Percentiles rank a stretch among this genome's conserved stretches.
Evolutionary conservation across 2,797 vertebrate genomes (phyloP).

Genomic region (Huso huso): DNA sequence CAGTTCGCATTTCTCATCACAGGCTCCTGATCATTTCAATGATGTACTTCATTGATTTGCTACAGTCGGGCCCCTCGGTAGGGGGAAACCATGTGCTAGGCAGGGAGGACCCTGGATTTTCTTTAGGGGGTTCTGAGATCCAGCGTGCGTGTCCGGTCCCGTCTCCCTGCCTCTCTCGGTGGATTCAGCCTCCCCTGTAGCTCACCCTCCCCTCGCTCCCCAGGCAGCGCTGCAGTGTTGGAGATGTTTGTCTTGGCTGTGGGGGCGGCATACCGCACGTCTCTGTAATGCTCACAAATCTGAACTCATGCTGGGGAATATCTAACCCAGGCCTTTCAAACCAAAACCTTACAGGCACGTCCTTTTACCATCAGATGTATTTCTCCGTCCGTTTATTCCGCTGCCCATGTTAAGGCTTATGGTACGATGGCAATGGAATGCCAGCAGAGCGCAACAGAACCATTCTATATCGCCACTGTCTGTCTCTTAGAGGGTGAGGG

Average conservation of each 20-base stretch:
- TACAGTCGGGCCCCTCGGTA: neutral
- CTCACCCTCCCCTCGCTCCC: conserved; percentile 7
- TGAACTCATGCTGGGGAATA: conserved; percentile 60
- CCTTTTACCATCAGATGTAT: conserved; percentile 42
- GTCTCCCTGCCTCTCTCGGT: neutral
- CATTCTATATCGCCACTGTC: too few relatives aligned
- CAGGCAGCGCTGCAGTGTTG: conserved; percentile 40
- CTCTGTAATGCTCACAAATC: conserved; percentile 66
- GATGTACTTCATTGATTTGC: neutral
- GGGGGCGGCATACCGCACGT: conserved; percentile 63
- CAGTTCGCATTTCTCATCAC: too few relatives aligned
- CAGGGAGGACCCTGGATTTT: conserved; percentile 20
- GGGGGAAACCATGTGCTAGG: conserved; percentile 9
- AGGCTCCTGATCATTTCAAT: too few relatives aligned
- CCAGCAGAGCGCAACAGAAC: too few relatives aligned
- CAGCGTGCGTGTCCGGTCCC: neutral
- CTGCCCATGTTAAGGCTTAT: too few relatives aligned
- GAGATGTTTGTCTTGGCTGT: conserved; percentile 63
- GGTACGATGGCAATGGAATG: too few relatives aligned
- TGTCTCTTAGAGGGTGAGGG: too few relatives aligned
- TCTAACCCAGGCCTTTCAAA: conserved; percentile 37
- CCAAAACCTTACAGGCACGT: neutral
- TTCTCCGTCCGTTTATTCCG: neutral
- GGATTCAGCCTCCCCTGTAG: neutral
- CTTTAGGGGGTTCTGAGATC: conserved; percentile 17